Conservation (phyloP, 64 coral and sea anemone genomes). For the Acropora yongei region DNA sequence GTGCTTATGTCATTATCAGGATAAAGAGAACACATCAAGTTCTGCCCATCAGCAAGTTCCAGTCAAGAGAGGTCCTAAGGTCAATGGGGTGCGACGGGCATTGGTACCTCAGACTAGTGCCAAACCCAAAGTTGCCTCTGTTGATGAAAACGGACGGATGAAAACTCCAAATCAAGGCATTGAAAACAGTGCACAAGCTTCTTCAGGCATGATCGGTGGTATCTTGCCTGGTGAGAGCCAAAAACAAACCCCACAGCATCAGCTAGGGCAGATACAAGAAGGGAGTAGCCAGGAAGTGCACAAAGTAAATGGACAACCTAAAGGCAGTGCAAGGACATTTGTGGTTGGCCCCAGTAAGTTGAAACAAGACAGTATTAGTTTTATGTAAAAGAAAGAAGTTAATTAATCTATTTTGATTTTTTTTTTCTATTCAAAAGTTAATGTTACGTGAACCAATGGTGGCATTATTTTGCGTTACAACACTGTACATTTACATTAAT, state of each 20-base stretch:
- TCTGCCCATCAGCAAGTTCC: conserved; percentile 28
- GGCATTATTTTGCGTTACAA: too few species aligned
- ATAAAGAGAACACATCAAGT: conserved; percentile 50
- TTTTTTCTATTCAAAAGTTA: too few species aligned
- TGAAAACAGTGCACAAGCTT: not conserved
- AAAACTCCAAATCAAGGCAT: conserved; percentile 9
- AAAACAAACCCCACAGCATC: not conserved
- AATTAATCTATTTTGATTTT: too few species aligned
- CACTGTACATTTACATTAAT: too few species aligned
- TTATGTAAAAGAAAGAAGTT: too few species aligned
- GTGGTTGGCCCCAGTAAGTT: conserved; percentile 37
- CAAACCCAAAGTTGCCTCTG: not conserved
- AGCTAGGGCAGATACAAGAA: not conserved
- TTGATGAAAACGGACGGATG: conserved; percentile 54
- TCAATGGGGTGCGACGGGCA: conserved; percentile 85
- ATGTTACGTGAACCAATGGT: too few species aligned
- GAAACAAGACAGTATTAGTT: not conserved
- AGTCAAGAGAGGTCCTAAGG: conserved; percentile 74
- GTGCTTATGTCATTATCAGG: conserved; percentile 8
- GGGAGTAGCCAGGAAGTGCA: not conserved
- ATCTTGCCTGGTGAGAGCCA: not conserved
- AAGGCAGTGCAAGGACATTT: conserved; percentile 54
- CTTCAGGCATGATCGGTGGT: not conserved
- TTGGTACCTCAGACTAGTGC: conserved; percentile 49
- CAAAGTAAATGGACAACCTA: conserved; percentile 26